These are phyloP conservation scores for Eristalinus sepulchralis DNA, from an alignment of 2,888 invertebrate genomes.

Conservation along the genomic window DNA sequence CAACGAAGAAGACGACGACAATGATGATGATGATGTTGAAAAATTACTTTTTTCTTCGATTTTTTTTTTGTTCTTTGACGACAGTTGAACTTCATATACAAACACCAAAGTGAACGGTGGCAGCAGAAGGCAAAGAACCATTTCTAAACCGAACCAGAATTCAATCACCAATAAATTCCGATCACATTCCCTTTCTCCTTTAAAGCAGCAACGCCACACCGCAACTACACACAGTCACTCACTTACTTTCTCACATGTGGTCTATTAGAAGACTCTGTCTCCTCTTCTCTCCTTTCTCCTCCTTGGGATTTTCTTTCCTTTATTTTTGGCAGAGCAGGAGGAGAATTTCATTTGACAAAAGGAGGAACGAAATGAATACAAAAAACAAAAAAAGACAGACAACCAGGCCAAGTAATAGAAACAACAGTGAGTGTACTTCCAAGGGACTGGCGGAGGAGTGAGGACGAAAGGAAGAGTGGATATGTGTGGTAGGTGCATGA, in stretches of 20 bases:
- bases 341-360: slow-evolving; percentile 34
- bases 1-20: background rate
- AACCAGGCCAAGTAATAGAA: background rate
- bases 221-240: background rate
- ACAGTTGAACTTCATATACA: slow-evolving; percentile 6
- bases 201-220: slow-evolving; percentile 8
- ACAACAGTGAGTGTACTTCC: no score
- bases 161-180: slow-evolving; percentile 65
- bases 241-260: slow-evolving; percentile 22
- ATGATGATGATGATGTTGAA: slow-evolving; percentile 18
- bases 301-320: background rate
- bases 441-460: background rate
- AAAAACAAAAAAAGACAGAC: no score
- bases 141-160: slow-evolving; percentile 27
- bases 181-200: slow-evolving; percentile 45
- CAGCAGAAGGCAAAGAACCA: background rate
- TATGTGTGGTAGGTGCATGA: slow-evolving; percentile 8
- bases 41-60: slow-evolving; percentile 9
- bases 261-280: slow-evolving; percentile 26
- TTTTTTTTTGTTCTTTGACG: no score
- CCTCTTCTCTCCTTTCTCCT: background rate
- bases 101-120: background rate
- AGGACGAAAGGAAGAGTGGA: background rate
- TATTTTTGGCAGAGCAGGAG: slow-evolving; percentile 5
- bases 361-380: slow-evolving; percentile 2